Evolutionary conservation across 1,140 invertebrate species (phyloP), one percentile per base, ranked within the genome.

Genomic region (Lanistes nyassanus): DNA sequence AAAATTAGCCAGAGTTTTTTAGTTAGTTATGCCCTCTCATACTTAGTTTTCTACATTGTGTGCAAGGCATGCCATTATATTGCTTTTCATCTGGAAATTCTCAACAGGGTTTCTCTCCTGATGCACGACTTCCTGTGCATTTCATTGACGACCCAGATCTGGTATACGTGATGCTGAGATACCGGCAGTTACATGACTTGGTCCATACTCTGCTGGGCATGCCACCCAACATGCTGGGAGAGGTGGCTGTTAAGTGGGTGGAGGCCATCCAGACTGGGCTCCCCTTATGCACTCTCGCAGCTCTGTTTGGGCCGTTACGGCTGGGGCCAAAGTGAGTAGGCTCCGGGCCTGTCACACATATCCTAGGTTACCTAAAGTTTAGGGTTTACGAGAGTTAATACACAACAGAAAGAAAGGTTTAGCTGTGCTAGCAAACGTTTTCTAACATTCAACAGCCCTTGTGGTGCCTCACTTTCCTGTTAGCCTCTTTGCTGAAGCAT

Each of bases 171-270:
- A 98, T 99, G 94, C 96, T 97, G 89, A 91, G 98, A 60, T 99
- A 99, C 88, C 92, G 98, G 79, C 97, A 99, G 90, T 94, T 94
- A 26, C 98, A 99, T 88, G 98, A 99, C 90, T 91, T 99, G 69
- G 93, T 96, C 76, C 98, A 99, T 89, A 94, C 97, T 0, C 88
- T 96, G 11, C 91, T 98, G 42, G 92, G 93, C 73, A 98, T 98
- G 95, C 96, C 95, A 23, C 99, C 97, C 11, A 97, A 96, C 85
- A 98, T 99, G 96, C 90, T 88, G 19, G 92, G 93, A 65, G 94
- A 97, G 92, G 96, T 98, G 26, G 93, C 95, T 11, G 95, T 99
- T 7, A 99, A 99, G 90, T 99, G 97, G 96, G 92, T 99, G 72
- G 98, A 99, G 92, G 97, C 93, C 11, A 92, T 99, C 29, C 90